Evolutionary conservation across 2,888 invertebrate species (phyloP).

Genomic region (Parasteatoda lunata): DNA sequence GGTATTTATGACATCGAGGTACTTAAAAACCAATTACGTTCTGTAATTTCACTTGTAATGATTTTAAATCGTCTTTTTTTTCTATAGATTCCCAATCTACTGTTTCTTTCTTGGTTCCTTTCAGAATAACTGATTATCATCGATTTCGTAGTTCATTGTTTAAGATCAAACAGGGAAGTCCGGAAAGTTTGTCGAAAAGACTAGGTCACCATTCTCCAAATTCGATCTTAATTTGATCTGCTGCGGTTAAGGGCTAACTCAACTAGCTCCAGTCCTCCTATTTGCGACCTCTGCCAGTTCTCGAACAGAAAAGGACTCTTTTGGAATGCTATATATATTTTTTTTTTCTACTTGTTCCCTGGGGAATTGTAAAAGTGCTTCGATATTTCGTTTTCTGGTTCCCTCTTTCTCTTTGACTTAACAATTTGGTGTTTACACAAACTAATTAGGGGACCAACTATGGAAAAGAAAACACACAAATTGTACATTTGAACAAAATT

Average conservation of each 20-base stretch:
- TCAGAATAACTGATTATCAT: constrained; percentile 7
- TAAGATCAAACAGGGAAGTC: constrained; percentile 39
- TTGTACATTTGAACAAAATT: not conserved
- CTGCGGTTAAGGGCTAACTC: constrained; percentile 47
- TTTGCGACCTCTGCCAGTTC: not conserved
- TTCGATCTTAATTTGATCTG: constrained; percentile 61
- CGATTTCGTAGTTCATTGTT: constrained; percentile 41
- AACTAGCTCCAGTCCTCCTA: constrained; percentile 26
- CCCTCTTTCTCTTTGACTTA: not conserved
- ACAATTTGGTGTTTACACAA: not conserved
- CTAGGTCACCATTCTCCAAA: constrained; percentile 15
- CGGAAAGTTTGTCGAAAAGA: constrained; percentile 21
- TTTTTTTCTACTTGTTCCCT: not conserved
- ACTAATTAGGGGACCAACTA: not conserved
- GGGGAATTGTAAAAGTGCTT: not conserved
- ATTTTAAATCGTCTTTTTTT: too few species aligned
- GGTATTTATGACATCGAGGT: too few species aligned
- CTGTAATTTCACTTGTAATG: too few species aligned
- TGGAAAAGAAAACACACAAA: not conserved
- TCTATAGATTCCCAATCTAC: too few species aligned
- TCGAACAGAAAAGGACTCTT: too few species aligned
- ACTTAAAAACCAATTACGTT: too few species aligned
- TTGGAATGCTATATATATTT: not conserved
- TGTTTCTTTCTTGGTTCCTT: constrained; percentile 8
- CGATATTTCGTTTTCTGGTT: not conserved